These are phyloP conservation scores for Anorthoa munda DNA, from an alignment of 2,888 invertebrate genomes.

Conservation along the genomic window DNA sequence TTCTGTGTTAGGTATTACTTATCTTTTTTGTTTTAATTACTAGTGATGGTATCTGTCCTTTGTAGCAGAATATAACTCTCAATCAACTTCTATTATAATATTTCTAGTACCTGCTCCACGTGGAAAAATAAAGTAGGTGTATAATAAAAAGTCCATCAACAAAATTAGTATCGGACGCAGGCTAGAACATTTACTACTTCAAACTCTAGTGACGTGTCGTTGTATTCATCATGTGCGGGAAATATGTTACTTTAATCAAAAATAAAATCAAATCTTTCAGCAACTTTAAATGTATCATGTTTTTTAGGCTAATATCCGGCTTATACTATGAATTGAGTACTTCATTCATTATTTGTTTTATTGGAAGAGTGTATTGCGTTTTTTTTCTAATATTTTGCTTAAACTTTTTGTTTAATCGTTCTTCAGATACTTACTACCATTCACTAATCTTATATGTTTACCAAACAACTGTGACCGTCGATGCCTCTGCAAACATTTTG, in stretches of 20 bases:
- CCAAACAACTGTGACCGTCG: not conserved
- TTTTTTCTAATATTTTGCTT: not conserved
- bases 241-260: not conserved
- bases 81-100: not conserved
- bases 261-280: slow-evolving; percentile 1
- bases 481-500: not conserved
- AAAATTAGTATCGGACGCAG: not conserved
- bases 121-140: not conserved
- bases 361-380: slow-evolving; percentile 4
- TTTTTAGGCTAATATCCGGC: not conserved
- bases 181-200: not conserved
- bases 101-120: not conserved
- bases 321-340: slow-evolving; percentile 15
- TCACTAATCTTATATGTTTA: not conserved
- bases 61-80: not conserved
- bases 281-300: slow-evolving; percentile 3
- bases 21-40: not conserved
- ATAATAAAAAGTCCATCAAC: not conserved
- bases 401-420: not conserved
- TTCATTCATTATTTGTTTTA: not conserved
- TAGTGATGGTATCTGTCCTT: not conserved
- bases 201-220: not conserved
- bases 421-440: too few relatives aligned
- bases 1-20: not conserved
- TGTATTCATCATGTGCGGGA: not conserved